Conservation (phyloP, 2,888 invertebrate genomes). For the Plebejus argus region DNA sequence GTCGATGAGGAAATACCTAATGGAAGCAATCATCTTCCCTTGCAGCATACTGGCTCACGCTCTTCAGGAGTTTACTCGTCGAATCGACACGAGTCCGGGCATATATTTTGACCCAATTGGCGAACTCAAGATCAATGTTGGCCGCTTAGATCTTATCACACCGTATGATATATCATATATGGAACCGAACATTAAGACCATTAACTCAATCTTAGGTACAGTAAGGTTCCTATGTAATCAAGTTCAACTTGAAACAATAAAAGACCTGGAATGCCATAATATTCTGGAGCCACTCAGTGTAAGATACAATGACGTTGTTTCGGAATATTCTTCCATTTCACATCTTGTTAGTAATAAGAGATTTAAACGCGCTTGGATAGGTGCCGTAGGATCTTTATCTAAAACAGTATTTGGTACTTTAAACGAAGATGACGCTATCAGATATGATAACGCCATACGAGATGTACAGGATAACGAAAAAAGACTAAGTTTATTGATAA, state of each 20-base stretch:
- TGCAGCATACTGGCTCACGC: slow-evolving; percentile 11
- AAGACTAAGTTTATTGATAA: slow-evolving; percentile 34
- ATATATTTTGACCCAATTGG: slow-evolving; percentile 44
- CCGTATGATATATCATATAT: slow-evolving; percentile 42
- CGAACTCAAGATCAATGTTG: slow-evolving; percentile 39
- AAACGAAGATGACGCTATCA: no score
- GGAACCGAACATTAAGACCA: slow-evolving; percentile 41
- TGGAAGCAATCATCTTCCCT: background rate
- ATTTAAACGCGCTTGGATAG: no score
- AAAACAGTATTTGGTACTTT: no score
- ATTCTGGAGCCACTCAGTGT: slow-evolving; percentile 34
- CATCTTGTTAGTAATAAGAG: no score
- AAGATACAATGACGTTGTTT: background rate
- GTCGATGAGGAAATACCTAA: no score
- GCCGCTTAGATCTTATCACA: slow-evolving; percentile 37
- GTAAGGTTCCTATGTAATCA: slow-evolving; percentile 37
- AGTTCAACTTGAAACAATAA: slow-evolving; percentile 26
- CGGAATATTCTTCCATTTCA: no score
- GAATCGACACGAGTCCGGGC: slow-evolving; percentile 36
- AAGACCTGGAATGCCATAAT: slow-evolving; percentile 32
- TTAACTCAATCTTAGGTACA: slow-evolving; percentile 39
- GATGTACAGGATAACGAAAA: slow-evolving; percentile 40
- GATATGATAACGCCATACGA: slow-evolving; percentile 23
- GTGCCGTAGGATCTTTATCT: no score
- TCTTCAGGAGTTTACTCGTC: background rate